Evolutionary conservation across 2,888 invertebrate genomes (phyloP).

Genomic region (Lithodes maja): DNA sequence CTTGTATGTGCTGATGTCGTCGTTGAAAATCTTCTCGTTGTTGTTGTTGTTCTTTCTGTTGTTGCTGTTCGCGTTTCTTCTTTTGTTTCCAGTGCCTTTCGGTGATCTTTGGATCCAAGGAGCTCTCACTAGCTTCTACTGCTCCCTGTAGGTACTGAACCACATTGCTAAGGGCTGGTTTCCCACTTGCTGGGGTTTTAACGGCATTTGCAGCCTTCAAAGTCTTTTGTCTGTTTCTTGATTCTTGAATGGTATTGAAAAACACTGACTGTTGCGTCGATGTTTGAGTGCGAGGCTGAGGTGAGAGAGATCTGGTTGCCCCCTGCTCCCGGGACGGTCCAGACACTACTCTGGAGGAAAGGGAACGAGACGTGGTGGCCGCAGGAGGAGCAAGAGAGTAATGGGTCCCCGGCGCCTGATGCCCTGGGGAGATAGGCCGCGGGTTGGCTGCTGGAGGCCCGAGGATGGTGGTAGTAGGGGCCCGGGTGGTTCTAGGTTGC

Average conservation of each 20-base stretch:
- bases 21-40: constrained; percentile 34
- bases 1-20: constrained; percentile 24
- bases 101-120: constrained; percentile 23
- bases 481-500: background rate
- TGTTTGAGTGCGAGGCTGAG: constrained; percentile 19
- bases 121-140: constrained; percentile 30
- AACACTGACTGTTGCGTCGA: constrained; percentile 39
- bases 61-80: constrained; percentile 16
- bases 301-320: constrained; percentile 37
- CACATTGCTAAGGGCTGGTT: constrained; percentile 47
- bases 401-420: background rate
- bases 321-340: background rate
- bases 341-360: constrained; percentile 13
- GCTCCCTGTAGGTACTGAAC: constrained; percentile 56
- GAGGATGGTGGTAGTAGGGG: background rate
- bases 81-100: constrained; percentile 31
- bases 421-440: constrained; percentile 18
- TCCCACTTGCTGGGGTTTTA: background rate
- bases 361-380: constrained; percentile 36
- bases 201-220: background rate
- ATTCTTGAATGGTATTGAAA: constrained; percentile 46
- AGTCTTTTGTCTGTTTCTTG: constrained; percentile 32
- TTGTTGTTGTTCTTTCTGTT: constrained; percentile 3
- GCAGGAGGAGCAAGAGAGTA: constrained; percentile 5
- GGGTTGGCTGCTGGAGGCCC: background rate